A percentile compares a stretch with the other conserved stretches of the same genome.
Evolutionary conservation across 2,113 vertebrate species (phyloP).

Genomic region (Sebastes schlegelii): DNA sequence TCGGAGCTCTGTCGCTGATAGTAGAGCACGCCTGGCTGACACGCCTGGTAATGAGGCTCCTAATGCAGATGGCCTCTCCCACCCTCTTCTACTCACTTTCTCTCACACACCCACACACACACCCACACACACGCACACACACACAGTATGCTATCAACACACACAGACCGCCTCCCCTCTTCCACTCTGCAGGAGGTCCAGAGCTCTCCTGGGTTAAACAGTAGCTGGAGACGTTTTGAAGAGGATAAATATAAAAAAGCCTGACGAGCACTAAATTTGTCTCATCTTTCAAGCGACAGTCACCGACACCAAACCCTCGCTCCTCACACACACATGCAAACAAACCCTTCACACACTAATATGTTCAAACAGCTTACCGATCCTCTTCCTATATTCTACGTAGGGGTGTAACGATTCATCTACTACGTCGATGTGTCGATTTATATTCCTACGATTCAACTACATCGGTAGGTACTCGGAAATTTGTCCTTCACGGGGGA

Average conservation of each 20-base stretch:
- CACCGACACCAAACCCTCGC: background rate
- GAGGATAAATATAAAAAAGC: constrained; percentile 44
- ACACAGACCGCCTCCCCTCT: constrained; percentile 9
- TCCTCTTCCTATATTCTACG: background rate
- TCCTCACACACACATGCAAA: constrained; percentile 21
- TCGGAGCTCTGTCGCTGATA: constrained; percentile 69
- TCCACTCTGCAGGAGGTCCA: constrained; percentile 54
- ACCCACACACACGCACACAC: constrained; percentile 10
- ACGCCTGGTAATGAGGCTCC: constrained; percentile 78
- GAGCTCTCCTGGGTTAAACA: constrained; percentile 65
- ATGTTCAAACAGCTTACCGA: constrained; percentile 3
- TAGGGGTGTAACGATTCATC: too few species aligned
- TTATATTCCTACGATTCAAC: too few species aligned
- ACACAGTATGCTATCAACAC: background rate
- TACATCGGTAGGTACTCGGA: too few species aligned
- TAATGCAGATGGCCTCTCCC: constrained; percentile 74
- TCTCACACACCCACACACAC: background rate
- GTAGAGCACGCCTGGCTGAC: constrained; percentile 77
- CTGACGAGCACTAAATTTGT: constrained; percentile 44
- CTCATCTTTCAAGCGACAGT: constrained; percentile 42
- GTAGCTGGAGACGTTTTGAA: constrained; percentile 53
- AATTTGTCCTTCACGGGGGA: too few species aligned
- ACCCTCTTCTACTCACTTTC: constrained; percentile 52
- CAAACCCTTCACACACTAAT: background rate
- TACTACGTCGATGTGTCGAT: too few species aligned